Base-by-base conservation (phyloP, 2,888 invertebrate species). In the Chorisops tibialis region DNA sequence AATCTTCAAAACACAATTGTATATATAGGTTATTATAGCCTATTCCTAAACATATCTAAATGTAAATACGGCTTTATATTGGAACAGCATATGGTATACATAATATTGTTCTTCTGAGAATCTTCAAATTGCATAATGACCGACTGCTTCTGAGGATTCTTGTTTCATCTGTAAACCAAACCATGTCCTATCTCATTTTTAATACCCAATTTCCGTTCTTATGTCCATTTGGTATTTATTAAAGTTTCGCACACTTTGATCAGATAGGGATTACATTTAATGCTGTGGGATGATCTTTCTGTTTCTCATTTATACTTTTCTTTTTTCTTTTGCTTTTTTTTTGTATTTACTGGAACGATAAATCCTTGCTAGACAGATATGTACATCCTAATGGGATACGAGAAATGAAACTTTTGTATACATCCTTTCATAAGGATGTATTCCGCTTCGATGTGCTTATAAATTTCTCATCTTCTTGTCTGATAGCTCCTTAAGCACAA, bases 181-280 rank as follows among this genome's bases (percentile, higher is more conserved):
- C 9, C 52, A 39, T 41, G 52, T 39, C 39, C 22, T 41, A 39
- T n/a, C 52, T 41, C 52, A 54, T 54, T 54, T 54, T 39, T 54
- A 54, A 41, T 54, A 54, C 52, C 22, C 41, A 21, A 39, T 41
- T 41, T 54, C 39, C 41, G 21, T 22, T 21, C 12, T 39, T 39
- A 54, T 24, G 52, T 54, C 52, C 39, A 41, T 22, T 54, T 54
- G 52, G 41, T 54, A 54, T 54, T 54, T 54, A 41, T 54, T 54
- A 41, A 41, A 41, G 52, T 54, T 54, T 54, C 52, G 22, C 52
- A 54, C 22, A 39, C 52, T 54, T 54, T 54, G 52, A 54, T 54
- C 52, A 54, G 16, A 54, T 41, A 54, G 39, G 52, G 41, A 54
- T 54, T 54, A 54, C 39, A 41, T 35, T 35, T 54, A 54, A 54